Evolutionary conservation across 2,888 invertebrate species (phyloP).

Genomic region (Andrena bucephala): DNA sequence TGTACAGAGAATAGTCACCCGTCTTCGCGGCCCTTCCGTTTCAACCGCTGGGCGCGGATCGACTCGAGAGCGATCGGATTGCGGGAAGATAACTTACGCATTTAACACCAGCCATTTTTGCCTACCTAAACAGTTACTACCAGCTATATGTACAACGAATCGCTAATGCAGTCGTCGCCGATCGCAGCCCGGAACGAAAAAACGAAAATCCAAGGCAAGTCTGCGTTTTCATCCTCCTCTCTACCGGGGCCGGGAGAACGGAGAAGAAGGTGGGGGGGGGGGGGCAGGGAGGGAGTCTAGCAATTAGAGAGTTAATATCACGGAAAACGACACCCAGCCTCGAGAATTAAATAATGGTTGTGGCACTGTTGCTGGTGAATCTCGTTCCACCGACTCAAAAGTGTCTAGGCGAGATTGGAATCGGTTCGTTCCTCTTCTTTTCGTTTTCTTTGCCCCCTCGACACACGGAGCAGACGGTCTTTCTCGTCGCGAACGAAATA

Average conservation of each 20-base stretch:
- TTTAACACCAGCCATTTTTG: conserved; percentile 80
- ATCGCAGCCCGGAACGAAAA: conserved; percentile 73
- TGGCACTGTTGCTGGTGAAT: conserved; percentile 54
- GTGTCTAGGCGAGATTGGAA: conserved; percentile 43
- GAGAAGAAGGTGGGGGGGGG: background rate
- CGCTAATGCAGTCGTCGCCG: conserved; percentile 76
- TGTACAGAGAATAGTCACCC: conserved; percentile 24
- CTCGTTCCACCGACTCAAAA: conserved; percentile 32
- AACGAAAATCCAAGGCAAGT: conserved; percentile 45
- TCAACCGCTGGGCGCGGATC: background rate
- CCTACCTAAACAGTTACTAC: conserved; percentile 83
- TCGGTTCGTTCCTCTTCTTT: conserved; percentile 1
- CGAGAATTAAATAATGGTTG: conserved; percentile 52
- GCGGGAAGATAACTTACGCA: conserved; percentile 71
- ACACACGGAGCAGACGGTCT: conserved; percentile 7
- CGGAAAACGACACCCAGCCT: conserved; percentile 57
- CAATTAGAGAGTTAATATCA: conserved; percentile 54
- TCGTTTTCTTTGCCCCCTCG: background rate
- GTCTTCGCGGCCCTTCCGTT: conserved; percentile 13
- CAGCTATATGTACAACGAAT: conserved; percentile 81
- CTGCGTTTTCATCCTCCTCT: conserved; percentile 2
- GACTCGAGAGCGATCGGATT: conserved; percentile 9
- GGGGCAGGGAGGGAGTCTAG: conserved; percentile 5
- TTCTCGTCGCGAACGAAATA: background rate
- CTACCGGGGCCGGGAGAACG: background rate